Base-by-base conservation (phyloP, 1,140 invertebrate species). In the Drosophila guanche region DNA sequence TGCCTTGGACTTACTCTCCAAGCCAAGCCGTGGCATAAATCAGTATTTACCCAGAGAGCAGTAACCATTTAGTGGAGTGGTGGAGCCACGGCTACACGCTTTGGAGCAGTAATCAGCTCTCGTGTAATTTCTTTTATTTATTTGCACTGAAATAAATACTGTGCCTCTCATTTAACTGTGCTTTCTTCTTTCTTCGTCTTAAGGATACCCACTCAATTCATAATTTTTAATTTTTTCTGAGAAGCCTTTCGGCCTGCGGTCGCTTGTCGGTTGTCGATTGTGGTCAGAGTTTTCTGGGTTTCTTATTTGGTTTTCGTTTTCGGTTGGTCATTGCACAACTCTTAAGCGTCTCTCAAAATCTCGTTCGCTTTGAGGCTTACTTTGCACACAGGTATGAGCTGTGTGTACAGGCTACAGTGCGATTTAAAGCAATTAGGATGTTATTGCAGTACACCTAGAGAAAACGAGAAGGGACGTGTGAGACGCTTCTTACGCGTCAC, bases 91-190 rank as follows among this genome's bases (percentile, higher is more conserved):
- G 23, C 57, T 41, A 51, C 1, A 20, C 16, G 43, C 22, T 12
- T 12, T 8, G 20, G 12, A 25, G 37, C 51, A 12, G 22, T 41
- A 71, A 54, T 72, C 68, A 63, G 43, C 47, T 54, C 56, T 51
- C 25, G 47, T 62, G 45, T 42, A 63, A 54, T 86, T 74, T 77
- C 58, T 58, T 66, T 58, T 69, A 85, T 86, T 85, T 76, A 85
- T 85, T 85, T 81, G 58, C 71, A 66, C 63, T 75, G 76, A 81
- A 69, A 73, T 85, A 84, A 85, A 85, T 86, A 81, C 55, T 20
- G 41, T 29, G 16, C 43, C 5, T 20, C 41, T 48, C 62, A 61
- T 71, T 62, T 84, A 83, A 76, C 75, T 65, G 80, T 48, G 77
- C 83, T 81, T 86, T 81, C 81, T 86, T 85, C 80, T 62, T 50